These are phyloP conservation scores for Lepidostoma basale DNA, from an alignment of 1,140 invertebrate genomes.

Conservation along the genomic window DNA sequence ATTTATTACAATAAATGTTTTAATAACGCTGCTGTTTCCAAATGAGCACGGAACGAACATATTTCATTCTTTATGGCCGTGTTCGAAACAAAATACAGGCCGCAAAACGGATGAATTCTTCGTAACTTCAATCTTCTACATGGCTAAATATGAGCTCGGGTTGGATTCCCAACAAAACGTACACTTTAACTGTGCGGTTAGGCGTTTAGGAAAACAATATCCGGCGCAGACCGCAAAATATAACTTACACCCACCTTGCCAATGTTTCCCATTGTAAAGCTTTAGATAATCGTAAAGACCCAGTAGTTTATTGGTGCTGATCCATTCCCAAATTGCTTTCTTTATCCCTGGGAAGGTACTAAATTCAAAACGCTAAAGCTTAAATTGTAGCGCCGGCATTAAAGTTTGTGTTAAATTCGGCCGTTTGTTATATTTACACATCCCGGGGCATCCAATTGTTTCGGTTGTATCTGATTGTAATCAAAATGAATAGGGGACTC, in stretches of 20 bases:
- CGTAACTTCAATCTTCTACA: slow-evolving; percentile 3
- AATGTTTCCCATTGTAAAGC: slow-evolving; percentile 22
- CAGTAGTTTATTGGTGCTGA: slow-evolving; percentile 28
- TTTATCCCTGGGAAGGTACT: slow-evolving; percentile 26
- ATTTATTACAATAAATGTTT: too few relatives aligned
- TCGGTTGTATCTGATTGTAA: too few relatives aligned
- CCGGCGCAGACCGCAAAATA: slow-evolving; percentile 41
- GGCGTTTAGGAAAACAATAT: slow-evolving; percentile 44
- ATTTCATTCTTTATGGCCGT: too few relatives aligned
- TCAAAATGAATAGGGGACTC: too few relatives aligned
- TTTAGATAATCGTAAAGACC: slow-evolving; percentile 34
- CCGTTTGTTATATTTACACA: slow-evolving; percentile 5
- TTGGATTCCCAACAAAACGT: slow-evolving; percentile 25
- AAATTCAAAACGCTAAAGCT: slow-evolving; percentile 26
- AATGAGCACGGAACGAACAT: too few relatives aligned
- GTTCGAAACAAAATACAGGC: not conserved
- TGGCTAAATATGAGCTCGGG: slow-evolving; percentile 8
- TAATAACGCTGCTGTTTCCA: too few relatives aligned
- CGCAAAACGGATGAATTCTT: slow-evolving; percentile 10
- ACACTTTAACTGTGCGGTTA: slow-evolving; percentile 39
- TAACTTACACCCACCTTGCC: slow-evolving; percentile 9
- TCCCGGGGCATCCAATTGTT: not conserved
- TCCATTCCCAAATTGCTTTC: slow-evolving; percentile 17
- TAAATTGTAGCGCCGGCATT: not conserved
- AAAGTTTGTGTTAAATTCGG: not conserved